Conservation (phyloP, 1,140 invertebrate species). For the Drosophila sproati region DNA sequence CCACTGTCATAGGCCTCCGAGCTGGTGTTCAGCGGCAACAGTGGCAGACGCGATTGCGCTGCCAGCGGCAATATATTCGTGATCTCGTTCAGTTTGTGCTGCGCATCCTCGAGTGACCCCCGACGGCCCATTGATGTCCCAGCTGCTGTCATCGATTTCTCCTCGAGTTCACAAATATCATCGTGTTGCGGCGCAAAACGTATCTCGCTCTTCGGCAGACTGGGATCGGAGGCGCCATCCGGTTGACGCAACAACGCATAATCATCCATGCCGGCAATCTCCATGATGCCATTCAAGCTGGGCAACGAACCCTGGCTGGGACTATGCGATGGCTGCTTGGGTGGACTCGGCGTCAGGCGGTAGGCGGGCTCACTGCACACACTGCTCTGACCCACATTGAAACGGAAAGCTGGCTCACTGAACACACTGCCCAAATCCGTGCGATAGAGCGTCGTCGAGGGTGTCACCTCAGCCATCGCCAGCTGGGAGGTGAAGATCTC, state of each 20-base stretch:
- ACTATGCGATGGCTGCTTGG: constrained; percentile 76
- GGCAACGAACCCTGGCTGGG: constrained; percentile 82
- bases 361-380: constrained; percentile 86
- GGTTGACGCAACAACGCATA: constrained; percentile 91
- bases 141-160: constrained; percentile 85
- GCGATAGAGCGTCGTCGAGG: constrained; percentile 86
- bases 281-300: constrained; percentile 84
- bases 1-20: constrained; percentile 91
- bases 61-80: constrained; percentile 84
- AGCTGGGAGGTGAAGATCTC: constrained; percentile 89
- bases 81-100: constrained; percentile 85
- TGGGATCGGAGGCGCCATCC: constrained; percentile 95
- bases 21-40: constrained; percentile 78
- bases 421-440: constrained; percentile 90
- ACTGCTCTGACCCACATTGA: constrained; percentile 89
- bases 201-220: constrained; percentile 90
- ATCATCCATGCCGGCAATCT: constrained; percentile 87
- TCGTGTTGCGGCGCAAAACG: constrained; percentile 70
- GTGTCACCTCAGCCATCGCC: constrained; percentile 90
- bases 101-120: constrained; percentile 89
- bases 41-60: constrained; percentile 84
- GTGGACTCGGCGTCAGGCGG: constrained; percentile 82
- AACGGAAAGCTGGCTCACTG: constrained; percentile 92
- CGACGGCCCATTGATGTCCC: constrained; percentile 83
- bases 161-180: constrained; percentile 81